phyloP scores from a whole-genome alignment of 2,113 vertebrate species.

The Elachura formosa region DNA sequence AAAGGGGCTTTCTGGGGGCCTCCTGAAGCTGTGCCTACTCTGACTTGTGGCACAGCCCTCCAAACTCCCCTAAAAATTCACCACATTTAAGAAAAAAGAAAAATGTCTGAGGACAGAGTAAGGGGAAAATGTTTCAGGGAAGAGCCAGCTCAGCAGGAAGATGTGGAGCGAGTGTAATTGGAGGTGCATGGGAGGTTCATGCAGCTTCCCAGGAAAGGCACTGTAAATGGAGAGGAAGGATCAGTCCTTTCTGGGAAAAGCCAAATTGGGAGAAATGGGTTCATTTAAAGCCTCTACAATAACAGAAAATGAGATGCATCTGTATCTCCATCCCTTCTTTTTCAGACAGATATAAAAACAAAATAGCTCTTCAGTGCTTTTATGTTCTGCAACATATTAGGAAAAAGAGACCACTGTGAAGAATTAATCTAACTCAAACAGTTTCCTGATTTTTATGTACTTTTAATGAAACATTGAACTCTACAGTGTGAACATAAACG shows the following conservation, averaged over 20 bases:
- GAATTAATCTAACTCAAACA: not conserved
- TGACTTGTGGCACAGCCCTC: accelerated
- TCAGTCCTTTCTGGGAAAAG: not conserved
- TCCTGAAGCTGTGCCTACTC: not conserved
- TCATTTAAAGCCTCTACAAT: not conserved
- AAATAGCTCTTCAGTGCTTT: not conserved
- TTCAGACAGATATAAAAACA: not conserved
- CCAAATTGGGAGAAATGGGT: not conserved
- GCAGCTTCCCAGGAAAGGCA: not conserved
- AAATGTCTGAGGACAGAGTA: accelerated
- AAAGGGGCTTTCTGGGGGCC: not conserved
- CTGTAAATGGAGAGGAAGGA: not conserved
- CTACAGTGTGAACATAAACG: not conserved
- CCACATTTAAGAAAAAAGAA: not conserved
- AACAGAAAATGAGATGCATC: not conserved
- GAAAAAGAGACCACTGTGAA: not conserved
- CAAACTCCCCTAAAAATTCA: not conserved
- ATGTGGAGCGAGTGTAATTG: not conserved
- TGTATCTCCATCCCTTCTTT: not conserved
- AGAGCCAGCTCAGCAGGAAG: not conserved
- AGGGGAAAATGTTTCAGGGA: not conserved
- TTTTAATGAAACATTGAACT: not conserved
- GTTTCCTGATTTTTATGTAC: not conserved
- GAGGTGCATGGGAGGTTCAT: not conserved
- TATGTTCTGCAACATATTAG: not conserved